Conservation (phyloP, 2,888 invertebrate genomes). For the Brachycybe producta region DNA sequence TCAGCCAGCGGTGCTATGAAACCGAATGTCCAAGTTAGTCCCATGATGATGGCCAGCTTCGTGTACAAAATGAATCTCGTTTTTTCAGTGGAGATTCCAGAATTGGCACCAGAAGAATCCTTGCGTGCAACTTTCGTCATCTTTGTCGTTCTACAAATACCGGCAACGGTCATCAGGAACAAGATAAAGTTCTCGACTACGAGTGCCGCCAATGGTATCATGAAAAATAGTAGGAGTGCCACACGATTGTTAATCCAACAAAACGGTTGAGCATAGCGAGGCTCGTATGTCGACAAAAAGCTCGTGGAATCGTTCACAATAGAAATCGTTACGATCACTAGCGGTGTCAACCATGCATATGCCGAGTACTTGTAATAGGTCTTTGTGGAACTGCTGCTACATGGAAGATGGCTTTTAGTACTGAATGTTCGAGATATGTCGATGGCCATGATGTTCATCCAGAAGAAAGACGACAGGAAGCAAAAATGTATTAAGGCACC, state of each 20-base stretch:
- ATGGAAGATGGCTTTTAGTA: neutral
- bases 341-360: conserved; percentile 35
- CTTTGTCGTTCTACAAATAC: conserved; percentile 25
- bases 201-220: conserved; percentile 32
- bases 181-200: conserved; percentile 33
- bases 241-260: conserved; percentile 35
- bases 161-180: conserved; percentile 31
- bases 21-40: conserved; percentile 38
- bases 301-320: conserved; percentile 22
- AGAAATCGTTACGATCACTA: conserved; percentile 27
- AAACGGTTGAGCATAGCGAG: conserved; percentile 21
- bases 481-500: conserved; percentile 34
- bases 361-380: conserved; percentile 25
- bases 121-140: neutral
- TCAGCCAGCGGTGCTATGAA: conserved; percentile 33
- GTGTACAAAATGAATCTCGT: conserved; percentile 29
- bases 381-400: neutral
- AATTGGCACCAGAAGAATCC: neutral
- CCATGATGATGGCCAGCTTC: conserved; percentile 37
- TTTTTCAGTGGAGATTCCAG: conserved; percentile 18
- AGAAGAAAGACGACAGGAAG: conserved; percentile 36
- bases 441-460: conserved; percentile 39
- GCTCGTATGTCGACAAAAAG: conserved; percentile 19
- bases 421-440: conserved; percentile 37
- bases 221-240: conserved; percentile 34